Conservation (phyloP, 1,140 invertebrate species). For the Tribolium castaneum region DNA sequence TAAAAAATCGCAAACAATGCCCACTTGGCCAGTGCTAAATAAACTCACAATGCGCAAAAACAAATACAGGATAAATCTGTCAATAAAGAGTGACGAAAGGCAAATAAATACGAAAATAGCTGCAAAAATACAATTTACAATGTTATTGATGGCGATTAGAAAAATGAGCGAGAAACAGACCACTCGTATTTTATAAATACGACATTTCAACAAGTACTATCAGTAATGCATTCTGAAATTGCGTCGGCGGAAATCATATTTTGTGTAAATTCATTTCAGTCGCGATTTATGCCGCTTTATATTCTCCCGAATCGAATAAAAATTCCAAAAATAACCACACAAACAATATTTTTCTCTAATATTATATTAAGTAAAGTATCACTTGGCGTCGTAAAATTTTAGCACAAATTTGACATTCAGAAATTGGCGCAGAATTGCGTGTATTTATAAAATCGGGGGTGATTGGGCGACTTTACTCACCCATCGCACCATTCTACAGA, state of each 20-base stretch:
- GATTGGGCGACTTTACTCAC: neutral
- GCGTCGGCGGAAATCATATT: neutral
- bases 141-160: neutral
- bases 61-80: constrained; percentile 7
- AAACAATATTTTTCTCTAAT: neutral
- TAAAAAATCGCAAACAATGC: constrained; percentile 11
- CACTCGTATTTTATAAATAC: neutral
- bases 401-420: neutral
- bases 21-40: neutral
- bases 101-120: neutral
- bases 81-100: constrained; percentile 4
- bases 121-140: neutral
- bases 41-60: constrained; percentile 3
- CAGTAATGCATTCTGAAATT: neutral
- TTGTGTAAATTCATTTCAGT: neutral
- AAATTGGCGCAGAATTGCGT: neutral
- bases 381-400: neutral
- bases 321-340: neutral
- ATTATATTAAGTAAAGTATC: neutral
- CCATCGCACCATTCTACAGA: neutral
- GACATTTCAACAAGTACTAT: neutral
- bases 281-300: neutral
- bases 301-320: constrained; percentile 1
- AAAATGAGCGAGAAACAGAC: neutral
- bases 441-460: neutral